Conservation (phyloP, 2,113 vertebrate species). For the Tyrannus savana region DNA sequence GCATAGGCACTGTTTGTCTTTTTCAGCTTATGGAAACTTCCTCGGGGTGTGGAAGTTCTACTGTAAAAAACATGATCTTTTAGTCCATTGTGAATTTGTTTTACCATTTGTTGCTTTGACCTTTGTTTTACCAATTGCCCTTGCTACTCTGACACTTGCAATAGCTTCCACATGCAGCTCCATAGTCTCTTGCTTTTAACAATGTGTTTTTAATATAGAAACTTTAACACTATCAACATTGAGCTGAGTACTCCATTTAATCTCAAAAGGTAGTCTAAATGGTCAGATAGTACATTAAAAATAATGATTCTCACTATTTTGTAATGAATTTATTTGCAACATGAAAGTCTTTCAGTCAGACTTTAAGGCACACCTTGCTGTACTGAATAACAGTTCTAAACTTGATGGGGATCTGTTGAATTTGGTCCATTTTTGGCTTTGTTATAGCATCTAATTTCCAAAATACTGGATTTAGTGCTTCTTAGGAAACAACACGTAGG, state of each 20-base stretch:
- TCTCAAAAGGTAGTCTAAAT: not conserved
- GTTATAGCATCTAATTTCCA: not conserved
- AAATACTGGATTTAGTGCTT: not conserved
- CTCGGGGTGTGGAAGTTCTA: fast-evolving
- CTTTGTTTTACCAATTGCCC: not conserved
- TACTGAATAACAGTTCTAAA: not conserved
- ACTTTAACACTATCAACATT: not conserved
- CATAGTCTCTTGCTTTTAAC: not conserved
- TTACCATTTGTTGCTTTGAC: not conserved
- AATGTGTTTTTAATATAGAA: not conserved
- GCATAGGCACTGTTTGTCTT: not conserved
- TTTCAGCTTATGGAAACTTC: not conserved
- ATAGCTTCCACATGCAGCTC: not conserved
- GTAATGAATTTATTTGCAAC: not conserved
- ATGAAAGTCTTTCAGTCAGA: not conserved
- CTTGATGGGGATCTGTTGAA: not conserved
- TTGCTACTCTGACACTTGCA: not conserved
- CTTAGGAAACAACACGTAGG: not conserved
- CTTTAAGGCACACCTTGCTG: not conserved
- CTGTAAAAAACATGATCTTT: not conserved
- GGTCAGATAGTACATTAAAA: not conserved
- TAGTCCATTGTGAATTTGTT: not conserved
- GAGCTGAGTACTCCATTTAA: not conserved
- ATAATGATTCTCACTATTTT: not conserved
- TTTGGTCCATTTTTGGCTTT: not conserved